Evolutionary conservation across 1,140 invertebrate genomes (phyloP).

Genomic region (Nasonia giraulti): DNA sequence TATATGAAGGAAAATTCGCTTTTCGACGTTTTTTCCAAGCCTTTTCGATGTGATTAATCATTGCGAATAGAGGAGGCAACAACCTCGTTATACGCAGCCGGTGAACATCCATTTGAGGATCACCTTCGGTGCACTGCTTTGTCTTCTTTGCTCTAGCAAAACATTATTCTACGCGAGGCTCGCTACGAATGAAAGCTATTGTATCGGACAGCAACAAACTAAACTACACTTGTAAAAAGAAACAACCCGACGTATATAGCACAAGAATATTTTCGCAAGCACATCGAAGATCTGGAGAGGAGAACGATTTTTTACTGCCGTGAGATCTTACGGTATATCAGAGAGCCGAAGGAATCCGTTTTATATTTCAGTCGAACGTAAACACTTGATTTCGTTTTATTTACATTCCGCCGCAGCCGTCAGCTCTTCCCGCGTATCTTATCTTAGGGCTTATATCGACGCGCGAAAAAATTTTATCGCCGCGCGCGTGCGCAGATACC

Average conservation of each 20-base stretch:
- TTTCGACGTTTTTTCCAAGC: not conserved
- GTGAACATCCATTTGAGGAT: not conserved
- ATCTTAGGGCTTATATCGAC: not conserved
- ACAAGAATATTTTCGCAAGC: not conserved
- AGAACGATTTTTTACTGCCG: not conserved
- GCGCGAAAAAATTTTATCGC: not conserved
- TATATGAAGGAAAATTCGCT: not conserved
- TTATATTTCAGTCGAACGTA: not conserved
- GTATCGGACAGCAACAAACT: no score
- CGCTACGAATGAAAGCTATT: no score
- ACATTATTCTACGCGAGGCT: no score
- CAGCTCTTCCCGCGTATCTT: not conserved
- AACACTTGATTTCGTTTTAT: slow-evolving; percentile 8
- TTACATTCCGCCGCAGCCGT: not conserved
- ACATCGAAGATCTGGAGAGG: not conserved
- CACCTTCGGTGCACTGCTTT: not conserved
- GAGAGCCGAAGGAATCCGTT: not conserved
- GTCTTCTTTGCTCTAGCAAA: no score
- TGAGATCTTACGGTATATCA: not conserved
- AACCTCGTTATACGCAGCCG: not conserved
- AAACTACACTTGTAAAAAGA: no score
- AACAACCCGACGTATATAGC: no score
- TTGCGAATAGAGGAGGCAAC: not conserved
- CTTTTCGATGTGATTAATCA: not conserved
- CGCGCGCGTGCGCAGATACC: no score